Conservation (phyloP, 2,888 invertebrate species). For the Spodoptera exigua region DNA sequence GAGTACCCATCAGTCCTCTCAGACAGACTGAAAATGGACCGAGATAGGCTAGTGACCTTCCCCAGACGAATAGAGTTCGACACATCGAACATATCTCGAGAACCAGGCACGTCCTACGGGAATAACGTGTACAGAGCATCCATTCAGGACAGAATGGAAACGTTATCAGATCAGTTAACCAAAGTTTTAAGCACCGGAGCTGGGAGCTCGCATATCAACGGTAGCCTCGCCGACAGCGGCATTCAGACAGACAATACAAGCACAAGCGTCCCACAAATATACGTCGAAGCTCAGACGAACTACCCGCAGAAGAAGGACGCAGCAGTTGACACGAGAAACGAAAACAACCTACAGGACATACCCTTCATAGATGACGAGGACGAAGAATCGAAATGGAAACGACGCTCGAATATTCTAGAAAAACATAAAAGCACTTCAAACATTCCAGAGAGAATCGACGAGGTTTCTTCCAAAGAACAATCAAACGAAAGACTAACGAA, state of each 20-base stretch:
- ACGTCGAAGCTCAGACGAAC: constrained; percentile 68
- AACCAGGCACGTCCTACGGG: constrained; percentile 78
- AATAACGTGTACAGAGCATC: constrained; percentile 76
- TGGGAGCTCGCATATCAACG: constrained; percentile 84
- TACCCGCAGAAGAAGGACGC: constrained; percentile 80
- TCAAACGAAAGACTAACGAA: constrained; percentile 77
- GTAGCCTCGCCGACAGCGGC: constrained; percentile 84
- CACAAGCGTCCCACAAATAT: constrained; percentile 84
- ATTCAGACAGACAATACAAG: constrained; percentile 87
- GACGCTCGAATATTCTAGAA: constrained; percentile 73
- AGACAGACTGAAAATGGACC: constrained; percentile 80
- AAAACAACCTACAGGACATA: constrained; percentile 85
- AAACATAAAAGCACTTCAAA: constrained; percentile 85
- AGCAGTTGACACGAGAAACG: constrained; percentile 83
- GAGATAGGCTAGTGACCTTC: constrained; percentile 75
- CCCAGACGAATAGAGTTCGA: constrained; percentile 84
- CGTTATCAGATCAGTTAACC: constrained; percentile 81
- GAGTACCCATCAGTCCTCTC: constrained; percentile 85
- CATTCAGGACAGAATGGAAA: constrained; percentile 80
- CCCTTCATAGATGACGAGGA: constrained; percentile 86
- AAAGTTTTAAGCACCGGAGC: constrained; percentile 84
- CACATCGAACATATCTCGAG: constrained; percentile 73
- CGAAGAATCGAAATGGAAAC: constrained; percentile 70
- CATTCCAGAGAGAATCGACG: constrained; percentile 82
- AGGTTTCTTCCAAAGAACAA: constrained; percentile 74